These are phyloP conservation scores for Ochropleura leucogaster DNA, from an alignment of 2,888 invertebrate species.

Conservation along the genomic window DNA sequence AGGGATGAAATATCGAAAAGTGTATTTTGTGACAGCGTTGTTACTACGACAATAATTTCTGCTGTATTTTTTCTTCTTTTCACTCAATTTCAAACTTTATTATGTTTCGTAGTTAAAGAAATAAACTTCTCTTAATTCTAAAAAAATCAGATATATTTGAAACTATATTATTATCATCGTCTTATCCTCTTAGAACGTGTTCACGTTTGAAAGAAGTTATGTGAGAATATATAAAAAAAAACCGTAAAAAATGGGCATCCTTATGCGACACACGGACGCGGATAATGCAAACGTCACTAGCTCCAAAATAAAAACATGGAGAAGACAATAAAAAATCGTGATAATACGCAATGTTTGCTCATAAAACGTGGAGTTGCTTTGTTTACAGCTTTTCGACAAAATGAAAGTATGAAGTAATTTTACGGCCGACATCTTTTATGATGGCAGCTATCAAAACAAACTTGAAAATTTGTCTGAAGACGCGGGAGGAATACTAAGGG, in stretches of 20 bases:
- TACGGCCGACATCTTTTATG: constrained; percentile 63
- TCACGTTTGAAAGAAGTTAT: constrained; percentile 46
- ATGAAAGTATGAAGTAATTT: constrained; percentile 68
- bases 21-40: neutral
- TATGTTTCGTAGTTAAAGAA: neutral
- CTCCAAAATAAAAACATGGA: constrained; percentile 70
- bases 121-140: constrained; percentile 18
- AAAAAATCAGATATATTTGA: constrained; percentile 11
- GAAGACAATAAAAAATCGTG: constrained; percentile 71
- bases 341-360: constrained; percentile 70
- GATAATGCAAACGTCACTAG: constrained; percentile 54
- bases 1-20: neutral
- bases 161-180: constrained; percentile 38
- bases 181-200: constrained; percentile 28
- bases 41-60: neutral
- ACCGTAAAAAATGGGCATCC: constrained; percentile 50
- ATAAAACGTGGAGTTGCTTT: constrained; percentile 68
- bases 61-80: constrained; percentile 1
- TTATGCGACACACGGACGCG: constrained; percentile 44
- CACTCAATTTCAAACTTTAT: constrained; percentile 9
- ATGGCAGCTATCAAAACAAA: constrained; percentile 55
- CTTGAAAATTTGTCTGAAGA: constrained; percentile 45
- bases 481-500: constrained; percentile 36
- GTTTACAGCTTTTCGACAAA: constrained; percentile 69
- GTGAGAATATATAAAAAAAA: constrained; percentile 45